phyloP scores from a whole-genome alignment of 2,888 invertebrate genomes.

The Troides oblongomaculatus region DNA sequence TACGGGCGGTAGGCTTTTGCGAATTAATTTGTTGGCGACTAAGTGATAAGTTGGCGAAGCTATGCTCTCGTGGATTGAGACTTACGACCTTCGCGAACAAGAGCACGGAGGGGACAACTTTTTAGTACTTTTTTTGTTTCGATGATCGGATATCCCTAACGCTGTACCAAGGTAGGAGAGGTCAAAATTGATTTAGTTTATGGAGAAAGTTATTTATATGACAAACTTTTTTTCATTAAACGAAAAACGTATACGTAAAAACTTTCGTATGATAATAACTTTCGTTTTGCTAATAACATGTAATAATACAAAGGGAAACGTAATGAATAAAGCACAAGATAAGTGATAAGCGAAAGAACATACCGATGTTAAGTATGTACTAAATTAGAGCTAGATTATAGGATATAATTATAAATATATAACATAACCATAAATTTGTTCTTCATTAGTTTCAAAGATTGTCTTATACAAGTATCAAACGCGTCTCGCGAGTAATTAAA shows the following conservation, averaged over 20 bases:
- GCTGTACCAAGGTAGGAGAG: constrained; percentile 39
- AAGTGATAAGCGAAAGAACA: too few relatives aligned
- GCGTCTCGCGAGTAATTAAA: constrained; percentile 4
- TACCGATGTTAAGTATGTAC: neutral
- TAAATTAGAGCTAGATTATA: neutral
- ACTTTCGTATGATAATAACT: neutral
- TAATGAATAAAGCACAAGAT: too few relatives aligned
- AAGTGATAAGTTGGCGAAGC: constrained; percentile 70
- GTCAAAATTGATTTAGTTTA: constrained; percentile 12
- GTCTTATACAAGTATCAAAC: neutral
- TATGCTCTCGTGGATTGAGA: constrained; percentile 48
- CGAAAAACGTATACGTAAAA: neutral
- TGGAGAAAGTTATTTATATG: constrained; percentile 48
- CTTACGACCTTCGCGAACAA: constrained; percentile 50
- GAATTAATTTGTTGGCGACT: constrained; percentile 73
- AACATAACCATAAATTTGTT: neutral
- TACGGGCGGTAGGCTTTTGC: constrained; percentile 64
- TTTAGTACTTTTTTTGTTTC: constrained; percentile 34
- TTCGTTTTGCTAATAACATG: too few relatives aligned
- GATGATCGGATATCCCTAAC: constrained; percentile 21
- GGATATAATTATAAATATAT: neutral
- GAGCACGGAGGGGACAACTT: constrained; percentile 44
- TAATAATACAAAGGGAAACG: too few relatives aligned
- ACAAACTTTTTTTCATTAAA: constrained; percentile 29
- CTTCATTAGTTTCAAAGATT: neutral